Base-by-base conservation (phyloP, 2,797 vertebrate genomes). In the Brachyalestes nurse region DNA sequence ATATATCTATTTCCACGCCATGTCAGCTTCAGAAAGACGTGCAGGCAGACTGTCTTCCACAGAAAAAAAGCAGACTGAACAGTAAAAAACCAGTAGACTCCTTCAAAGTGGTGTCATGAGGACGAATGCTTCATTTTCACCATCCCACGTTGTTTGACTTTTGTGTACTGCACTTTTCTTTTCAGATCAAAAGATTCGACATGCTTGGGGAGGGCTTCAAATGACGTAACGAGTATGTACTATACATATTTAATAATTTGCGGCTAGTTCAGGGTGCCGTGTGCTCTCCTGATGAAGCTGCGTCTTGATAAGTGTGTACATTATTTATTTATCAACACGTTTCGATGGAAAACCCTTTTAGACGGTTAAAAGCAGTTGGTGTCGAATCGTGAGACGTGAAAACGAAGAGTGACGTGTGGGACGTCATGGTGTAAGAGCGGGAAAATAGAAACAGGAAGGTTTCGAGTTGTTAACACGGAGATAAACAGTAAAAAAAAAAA, bases 151-250 rank as follows among this genome's bases (percentile, higher is more conserved):
- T 66, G 6, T 45, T 25, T 85, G 72, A 87, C 84, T 79, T 49
- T 34, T 80, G 28, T 70, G 51, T 51, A 57, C 47, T 4, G 0
- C 66, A 9, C 0, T 0, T 21, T 16, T n/a, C 0, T 60, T 83
- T 93, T 85, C 78, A 23, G 6, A 1, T 0, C 0, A 80, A 86
- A 90, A 93, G 87, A 88, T 94, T 94, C 92, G 16, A 49, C 0
- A 12, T 47, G 55, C 57, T 21, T 45, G 28, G 1, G 0, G 17
- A 49, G 57, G 60, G n/a, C n/a, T 84, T 83, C 78, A 72, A 78
- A 83, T 83, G 21, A 47, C 2, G 19, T 6, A 38, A 62, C 3
- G 14, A 4, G 0, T 6, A 10, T 0, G 21, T 38, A 17, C 17
- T 4, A 13, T 3, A 0, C 14, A 40, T 74, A 38, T 64, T 64